A percentile compares a stretch with the other conserved stretches of the same genome.
Conservation (phyloP, 2,113 vertebrate genomes). For the Daboia siamensis region DNA sequence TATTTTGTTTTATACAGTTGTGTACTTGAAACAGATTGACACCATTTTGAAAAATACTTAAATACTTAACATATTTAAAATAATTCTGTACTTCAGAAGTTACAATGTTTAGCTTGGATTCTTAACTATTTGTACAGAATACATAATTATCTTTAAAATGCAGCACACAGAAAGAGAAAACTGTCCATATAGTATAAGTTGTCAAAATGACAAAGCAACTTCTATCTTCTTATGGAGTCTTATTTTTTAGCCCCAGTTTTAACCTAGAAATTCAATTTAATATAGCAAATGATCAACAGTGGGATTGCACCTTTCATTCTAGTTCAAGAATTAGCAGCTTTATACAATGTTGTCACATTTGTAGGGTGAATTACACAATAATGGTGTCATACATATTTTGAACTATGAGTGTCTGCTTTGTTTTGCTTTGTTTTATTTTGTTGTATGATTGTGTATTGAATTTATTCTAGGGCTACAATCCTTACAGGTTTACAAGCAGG, state of each 20-base stretch:
- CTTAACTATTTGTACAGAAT: conserved; percentile 24
- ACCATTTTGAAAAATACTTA: conserved; percentile 35
- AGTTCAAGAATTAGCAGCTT: background rate
- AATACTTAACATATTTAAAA: background rate
- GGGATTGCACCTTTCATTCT: background rate
- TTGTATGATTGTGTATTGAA: background rate
- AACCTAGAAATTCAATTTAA: background rate
- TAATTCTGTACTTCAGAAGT: conserved; percentile 3
- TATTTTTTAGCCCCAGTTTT: background rate
- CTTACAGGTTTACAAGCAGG: background rate
- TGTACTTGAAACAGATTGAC: conserved; percentile 5
- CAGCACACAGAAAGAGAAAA: background rate
- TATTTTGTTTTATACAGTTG: conserved; percentile 11
- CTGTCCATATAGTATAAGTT: background rate
- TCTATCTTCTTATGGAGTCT: background rate
- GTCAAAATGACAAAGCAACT: background rate
- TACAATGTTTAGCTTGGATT: conserved; percentile 9
- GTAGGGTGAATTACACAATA: background rate
- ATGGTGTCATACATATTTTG: background rate
- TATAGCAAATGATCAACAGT: background rate
- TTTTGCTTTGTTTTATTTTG: background rate
- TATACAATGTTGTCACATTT: background rate
- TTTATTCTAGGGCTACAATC: background rate
- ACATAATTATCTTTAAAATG: background rate
- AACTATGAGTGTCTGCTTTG: background rate